phyloP scores from a whole-genome alignment of 2,797 vertebrate species.

The Hippoglossus hippoglossus region DNA sequence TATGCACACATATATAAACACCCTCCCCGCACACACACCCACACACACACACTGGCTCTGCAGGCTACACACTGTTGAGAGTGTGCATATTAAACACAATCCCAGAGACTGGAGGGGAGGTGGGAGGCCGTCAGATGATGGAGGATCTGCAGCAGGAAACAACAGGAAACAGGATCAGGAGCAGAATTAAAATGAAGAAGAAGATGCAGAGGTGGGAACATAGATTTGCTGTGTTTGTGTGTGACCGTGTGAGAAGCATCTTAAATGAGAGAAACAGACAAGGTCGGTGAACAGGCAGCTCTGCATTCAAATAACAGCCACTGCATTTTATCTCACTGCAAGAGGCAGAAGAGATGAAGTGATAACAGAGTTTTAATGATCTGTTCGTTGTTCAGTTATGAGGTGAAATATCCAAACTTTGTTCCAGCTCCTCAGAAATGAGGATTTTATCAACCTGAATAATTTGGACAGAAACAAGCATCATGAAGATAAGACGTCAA shows the following conservation, averaged over 20 bases:
- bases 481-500: too few relatives aligned
- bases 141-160: constrained; percentile 59
- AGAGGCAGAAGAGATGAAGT: background rate
- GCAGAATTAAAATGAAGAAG: constrained; percentile 16
- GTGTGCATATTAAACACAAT: constrained; percentile 58
- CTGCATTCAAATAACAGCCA: constrained; percentile 28
- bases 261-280: constrained; percentile 49
- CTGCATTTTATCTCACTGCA: background rate
- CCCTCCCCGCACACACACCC: constrained; percentile 1
- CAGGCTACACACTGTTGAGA: constrained; percentile 38
- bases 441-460: too few relatives aligned
- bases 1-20: constrained; percentile 6
- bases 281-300: constrained; percentile 42
- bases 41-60: constrained; percentile 20
- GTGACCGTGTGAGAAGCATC: constrained; percentile 52
- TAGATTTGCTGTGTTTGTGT: constrained; percentile 1
- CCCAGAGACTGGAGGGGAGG: constrained; percentile 36
- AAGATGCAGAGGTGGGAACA: background rate
- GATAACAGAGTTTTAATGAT: background rate
- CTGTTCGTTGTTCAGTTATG: background rate
- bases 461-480: too few relatives aligned
- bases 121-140: constrained; percentile 55
- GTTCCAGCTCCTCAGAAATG: too few relatives aligned
- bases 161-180: constrained; percentile 32
- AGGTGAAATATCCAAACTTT: background rate